Percentiles rank a stretch among this genome's conserved stretches.
Evolutionary conservation across 1,140 invertebrate genomes (phyloP).

Genomic region (Monochamus saltuarius): DNA sequence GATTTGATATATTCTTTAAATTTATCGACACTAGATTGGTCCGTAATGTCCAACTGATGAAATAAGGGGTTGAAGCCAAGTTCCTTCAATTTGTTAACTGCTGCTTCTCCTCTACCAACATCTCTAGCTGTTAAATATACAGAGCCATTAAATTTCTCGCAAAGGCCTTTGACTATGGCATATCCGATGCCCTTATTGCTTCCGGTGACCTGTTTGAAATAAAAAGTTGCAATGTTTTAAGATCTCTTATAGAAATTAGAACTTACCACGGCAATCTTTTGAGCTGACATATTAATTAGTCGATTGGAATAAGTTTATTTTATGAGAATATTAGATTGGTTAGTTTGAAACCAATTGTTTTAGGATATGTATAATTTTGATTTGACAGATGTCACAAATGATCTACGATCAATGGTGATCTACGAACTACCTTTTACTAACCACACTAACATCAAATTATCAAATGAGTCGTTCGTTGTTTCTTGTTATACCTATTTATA

Average conservation of each 20-base stretch:
- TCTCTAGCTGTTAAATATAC: slow-evolving; percentile 63
- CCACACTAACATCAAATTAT: too few relatives aligned
- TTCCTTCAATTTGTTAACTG: slow-evolving; percentile 57
- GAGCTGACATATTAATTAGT: slow-evolving; percentile 8
- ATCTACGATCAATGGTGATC: too few relatives aligned
- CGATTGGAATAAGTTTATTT: too few relatives aligned
- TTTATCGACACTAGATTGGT: slow-evolving; percentile 56
- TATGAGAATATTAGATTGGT: too few relatives aligned
- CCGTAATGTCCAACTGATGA: slow-evolving; percentile 65
- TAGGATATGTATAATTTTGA: too few relatives aligned
- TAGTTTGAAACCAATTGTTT: too few relatives aligned
- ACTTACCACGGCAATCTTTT: slow-evolving; percentile 37
- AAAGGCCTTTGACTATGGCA: slow-evolving; percentile 66
- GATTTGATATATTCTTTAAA: slow-evolving; percentile 60
- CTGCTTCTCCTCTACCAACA: slow-evolving; percentile 55
- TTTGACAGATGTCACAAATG: too few relatives aligned
- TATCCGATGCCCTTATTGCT: slow-evolving; percentile 77
- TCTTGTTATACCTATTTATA: too few relatives aligned
- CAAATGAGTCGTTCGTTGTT: too few relatives aligned
- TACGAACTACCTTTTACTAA: too few relatives aligned
- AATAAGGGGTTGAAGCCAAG: slow-evolving; percentile 58
- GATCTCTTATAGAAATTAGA: not conserved
- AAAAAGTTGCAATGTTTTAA: not conserved
- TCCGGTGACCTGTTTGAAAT: slow-evolving; percentile 61
- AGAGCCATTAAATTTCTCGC: slow-evolving; percentile 59